A percentile compares a stretch with the other conserved stretches of the same genome.
Conservation (phyloP, 2,888 invertebrate species). For the Gymnoscelis rufifasciata region DNA sequence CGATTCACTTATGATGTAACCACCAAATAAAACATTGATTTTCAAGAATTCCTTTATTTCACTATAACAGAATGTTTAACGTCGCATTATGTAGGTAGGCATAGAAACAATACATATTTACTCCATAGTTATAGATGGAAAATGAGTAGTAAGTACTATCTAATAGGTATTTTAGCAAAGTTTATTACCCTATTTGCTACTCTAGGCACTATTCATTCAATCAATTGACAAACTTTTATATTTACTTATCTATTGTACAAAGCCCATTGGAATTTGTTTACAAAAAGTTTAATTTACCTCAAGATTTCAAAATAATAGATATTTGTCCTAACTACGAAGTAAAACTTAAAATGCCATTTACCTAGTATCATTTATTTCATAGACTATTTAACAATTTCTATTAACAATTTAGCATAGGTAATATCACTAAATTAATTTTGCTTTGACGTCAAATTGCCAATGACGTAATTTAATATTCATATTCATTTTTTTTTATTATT, state of each 20-base stretch:
- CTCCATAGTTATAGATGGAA: slow-evolving; percentile 1
- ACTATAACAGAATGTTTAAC: slow-evolving; percentile 33
- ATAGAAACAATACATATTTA: neutral
- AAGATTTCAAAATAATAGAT: neutral
- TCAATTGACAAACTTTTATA: slow-evolving; percentile 67
- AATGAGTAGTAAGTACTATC: slow-evolving; percentile 40
- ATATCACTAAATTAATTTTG: neutral
- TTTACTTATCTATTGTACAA: slow-evolving; percentile 10
- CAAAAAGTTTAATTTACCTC: slow-evolving; percentile 6
- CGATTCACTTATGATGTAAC: neutral
- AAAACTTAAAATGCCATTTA: no score
- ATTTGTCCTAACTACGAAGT: neutral
- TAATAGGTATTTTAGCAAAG: slow-evolving; percentile 11
- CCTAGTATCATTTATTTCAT: neutral
- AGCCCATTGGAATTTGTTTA: slow-evolving; percentile 15
- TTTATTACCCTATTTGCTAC: slow-evolving; percentile 33
- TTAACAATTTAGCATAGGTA: neutral
- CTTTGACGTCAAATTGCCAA: slow-evolving; percentile 49
- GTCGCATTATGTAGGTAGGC: slow-evolving; percentile 5
- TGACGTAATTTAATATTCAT: slow-evolving; percentile 35
- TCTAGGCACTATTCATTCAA: slow-evolving; percentile 72
- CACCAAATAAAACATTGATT: slow-evolving; percentile 3
- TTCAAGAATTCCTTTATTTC: slow-evolving; percentile 29
- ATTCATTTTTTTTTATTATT: neutral
- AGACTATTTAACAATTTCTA: neutral